phyloP scores from a whole-genome alignment of 1,140 invertebrate genomes.

The Rhysida immarginata region DNA sequence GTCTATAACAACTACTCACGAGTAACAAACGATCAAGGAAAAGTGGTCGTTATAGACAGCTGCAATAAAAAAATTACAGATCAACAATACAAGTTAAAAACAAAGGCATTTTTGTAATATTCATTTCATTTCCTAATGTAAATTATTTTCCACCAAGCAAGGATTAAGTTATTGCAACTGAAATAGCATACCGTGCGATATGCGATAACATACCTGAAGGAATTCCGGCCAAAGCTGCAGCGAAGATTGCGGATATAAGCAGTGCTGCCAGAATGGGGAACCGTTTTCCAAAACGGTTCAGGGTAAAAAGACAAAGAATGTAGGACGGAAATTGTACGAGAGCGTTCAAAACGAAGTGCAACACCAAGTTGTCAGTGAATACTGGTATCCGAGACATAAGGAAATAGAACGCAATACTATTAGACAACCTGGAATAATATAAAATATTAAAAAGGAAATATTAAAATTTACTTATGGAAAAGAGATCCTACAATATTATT shows the following conservation, averaged over 20 bases:
- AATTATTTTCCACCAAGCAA: too few relatives aligned
- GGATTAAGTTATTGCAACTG: too few relatives aligned
- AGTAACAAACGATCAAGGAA: too few relatives aligned
- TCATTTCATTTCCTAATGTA: too few relatives aligned
- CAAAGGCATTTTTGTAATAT: too few relatives aligned
- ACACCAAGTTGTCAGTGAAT: conserved; percentile 51
- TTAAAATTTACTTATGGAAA: too few relatives aligned
- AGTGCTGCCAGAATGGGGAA: conserved; percentile 49
- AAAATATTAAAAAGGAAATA: too few relatives aligned
- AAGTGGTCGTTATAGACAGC: too few relatives aligned
- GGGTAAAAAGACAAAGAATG: conserved; percentile 45
- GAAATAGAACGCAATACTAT: conserved; percentile 62
- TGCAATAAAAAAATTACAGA: too few relatives aligned
- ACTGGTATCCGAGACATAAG: conserved; percentile 59
- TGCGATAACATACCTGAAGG: not conserved
- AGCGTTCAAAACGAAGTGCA: conserved; percentile 59
- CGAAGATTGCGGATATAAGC: conserved; percentile 51
- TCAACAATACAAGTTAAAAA: too few relatives aligned
- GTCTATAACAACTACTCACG: too few relatives aligned
- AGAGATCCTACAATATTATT: too few relatives aligned
- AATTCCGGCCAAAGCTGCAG: conserved; percentile 60
- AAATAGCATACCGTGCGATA: not conserved
- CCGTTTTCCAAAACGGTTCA: conserved; percentile 55
- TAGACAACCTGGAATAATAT: conserved; percentile 47
- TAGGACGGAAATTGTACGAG: conserved; percentile 62